These are phyloP conservation scores for Isoperla grammatica DNA, from an alignment of 2,888 invertebrate species.

Conservation along the genomic window DNA sequence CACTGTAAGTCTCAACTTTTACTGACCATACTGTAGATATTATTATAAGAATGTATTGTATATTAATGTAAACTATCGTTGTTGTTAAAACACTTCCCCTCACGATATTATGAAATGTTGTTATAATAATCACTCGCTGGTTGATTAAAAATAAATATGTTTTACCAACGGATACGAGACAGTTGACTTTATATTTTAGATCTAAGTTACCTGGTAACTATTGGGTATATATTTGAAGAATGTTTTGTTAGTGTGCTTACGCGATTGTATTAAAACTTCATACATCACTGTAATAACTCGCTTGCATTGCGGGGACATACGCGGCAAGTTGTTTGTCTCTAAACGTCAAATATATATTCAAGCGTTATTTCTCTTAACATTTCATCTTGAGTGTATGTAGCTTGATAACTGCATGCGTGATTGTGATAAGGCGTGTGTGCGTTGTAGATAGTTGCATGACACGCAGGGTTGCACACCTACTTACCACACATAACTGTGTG, in stretches of 20 bases:
- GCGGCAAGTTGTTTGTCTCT: no score
- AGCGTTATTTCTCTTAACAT: slow-evolving; percentile 19
- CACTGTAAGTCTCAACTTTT: background rate
- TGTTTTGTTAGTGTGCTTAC: background rate
- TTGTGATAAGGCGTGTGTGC: no score
- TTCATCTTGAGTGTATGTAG: slow-evolving; percentile 20
- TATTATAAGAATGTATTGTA: slow-evolving; percentile 5
- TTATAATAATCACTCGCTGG: slow-evolving; percentile 18
- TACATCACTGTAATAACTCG: background rate
- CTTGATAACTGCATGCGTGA: no score
- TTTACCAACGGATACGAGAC: slow-evolving; percentile 12
- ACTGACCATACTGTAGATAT: background rate
- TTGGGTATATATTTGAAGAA: background rate
- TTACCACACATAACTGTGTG: no score
- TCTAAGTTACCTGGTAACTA: no score
- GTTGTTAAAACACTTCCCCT: slow-evolving; percentile 19
- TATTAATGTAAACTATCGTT: slow-evolving; percentile 18
- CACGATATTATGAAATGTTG: slow-evolving; percentile 18
- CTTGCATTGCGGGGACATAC: background rate
- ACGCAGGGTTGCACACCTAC: no score
- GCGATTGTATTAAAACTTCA: background rate
- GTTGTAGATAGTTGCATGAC: no score
- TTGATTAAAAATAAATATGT: slow-evolving; percentile 15
- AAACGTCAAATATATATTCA: no score
- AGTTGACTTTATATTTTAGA: no score